These are phyloP conservation scores for Sander vitreus DNA, from an alignment of 2,113 vertebrate genomes.

Conservation along the genomic window DNA sequence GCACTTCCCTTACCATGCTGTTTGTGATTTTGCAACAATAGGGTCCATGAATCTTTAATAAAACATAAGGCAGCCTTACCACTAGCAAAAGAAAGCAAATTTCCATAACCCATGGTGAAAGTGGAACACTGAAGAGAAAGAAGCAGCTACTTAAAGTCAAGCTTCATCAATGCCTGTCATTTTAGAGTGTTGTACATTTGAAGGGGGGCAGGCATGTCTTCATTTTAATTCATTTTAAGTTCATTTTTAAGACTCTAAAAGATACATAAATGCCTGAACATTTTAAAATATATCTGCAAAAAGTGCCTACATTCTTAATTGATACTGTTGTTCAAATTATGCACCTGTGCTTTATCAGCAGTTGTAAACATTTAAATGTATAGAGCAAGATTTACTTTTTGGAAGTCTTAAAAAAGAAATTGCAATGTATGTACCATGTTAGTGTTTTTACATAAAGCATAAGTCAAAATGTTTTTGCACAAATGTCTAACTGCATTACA, in stretches of 20 bases:
- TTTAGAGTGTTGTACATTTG: neutral
- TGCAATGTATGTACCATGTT: neutral
- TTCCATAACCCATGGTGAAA: constrained; percentile 1
- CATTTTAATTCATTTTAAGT: neutral
- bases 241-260: neutral
- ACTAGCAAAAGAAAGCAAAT: neutral
- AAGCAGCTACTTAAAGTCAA: neutral
- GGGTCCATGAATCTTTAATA: constrained; percentile 49
- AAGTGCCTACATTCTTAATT: neutral
- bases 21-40: constrained; percentile 20
- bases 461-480: neutral
- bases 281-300: neutral
- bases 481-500: neutral
- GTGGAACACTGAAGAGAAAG: neutral
- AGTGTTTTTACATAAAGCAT: neutral
- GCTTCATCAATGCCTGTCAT: neutral
- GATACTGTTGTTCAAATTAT: neutral
- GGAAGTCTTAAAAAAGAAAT: neutral
- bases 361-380: neutral
- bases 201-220: too few relatives aligned
- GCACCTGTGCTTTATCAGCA: neutral
- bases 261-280: neutral
- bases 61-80: constrained; percentile 42
- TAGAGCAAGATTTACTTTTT: neutral
- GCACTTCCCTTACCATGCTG: constrained; percentile 9